Base-by-base conservation (phyloP, 2,888 invertebrate genomes). In the Drosophila paramelanica region DNA sequence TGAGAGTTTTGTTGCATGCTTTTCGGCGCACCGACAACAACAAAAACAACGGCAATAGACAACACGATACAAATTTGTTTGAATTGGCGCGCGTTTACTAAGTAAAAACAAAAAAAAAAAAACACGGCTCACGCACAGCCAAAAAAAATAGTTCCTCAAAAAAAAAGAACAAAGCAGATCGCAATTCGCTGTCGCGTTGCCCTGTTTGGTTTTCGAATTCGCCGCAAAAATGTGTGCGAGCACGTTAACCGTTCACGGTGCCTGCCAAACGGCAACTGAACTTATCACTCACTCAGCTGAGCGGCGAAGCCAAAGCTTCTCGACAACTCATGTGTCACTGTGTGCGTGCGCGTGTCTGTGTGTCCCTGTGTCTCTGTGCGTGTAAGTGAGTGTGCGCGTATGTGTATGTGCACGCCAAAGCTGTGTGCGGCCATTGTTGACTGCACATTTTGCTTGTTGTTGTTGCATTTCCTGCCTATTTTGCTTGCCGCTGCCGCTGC, bases 191-290 rank as follows among this genome's bases (percentile, higher is more conserved):
- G 47, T 31, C 61, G 58, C 42, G 27, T 27, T 8, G 38, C 42
- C 36, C 33, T 38, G 17, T 39, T n/a, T 41, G 3, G 20, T 0
- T 41, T n/a, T 14, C 38, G 65, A 38, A 66, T 17, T 55, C 53
- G 38, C 47, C 36, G 55, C 23, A 38, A 33, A 33, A 45, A 17
- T 20, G 8, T 7, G 46, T 38, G n/a, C 67, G 47, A 42, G 55
- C 66, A 51, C 75, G 60, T 62, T 58, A 70, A 83, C 87, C 81
- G 88, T 86, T 73, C 84, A 73, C 75, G 80, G 66, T 81, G 83
- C 77, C 77, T 80, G 79, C 73, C 79, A 75, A 86, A 86, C 80
- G 75, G 75, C 80, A 79, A 88, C 88, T 88, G 80, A 88, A 89
- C 68, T 81, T 86, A 83, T 79, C 86, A 85, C 62, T 80, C 77